Conservation (phyloP, 2,888 invertebrate species). For the Cantharis rustica region DNA sequence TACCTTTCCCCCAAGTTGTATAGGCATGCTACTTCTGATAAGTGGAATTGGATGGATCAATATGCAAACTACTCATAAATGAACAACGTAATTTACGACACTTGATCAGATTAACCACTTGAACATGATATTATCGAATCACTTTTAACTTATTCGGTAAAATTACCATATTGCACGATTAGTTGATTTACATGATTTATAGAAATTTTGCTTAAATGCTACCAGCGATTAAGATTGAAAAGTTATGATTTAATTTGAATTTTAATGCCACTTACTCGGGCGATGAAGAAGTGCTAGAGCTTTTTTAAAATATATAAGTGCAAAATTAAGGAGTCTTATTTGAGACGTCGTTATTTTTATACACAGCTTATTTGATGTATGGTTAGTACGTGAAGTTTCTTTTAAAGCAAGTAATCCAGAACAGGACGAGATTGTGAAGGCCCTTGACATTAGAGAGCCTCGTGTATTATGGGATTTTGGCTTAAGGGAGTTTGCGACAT, state of each 20-base stretch:
- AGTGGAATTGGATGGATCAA: not conserved
- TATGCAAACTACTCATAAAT: constrained; percentile 1
- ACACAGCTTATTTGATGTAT: constrained; percentile 36
- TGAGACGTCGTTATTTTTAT: constrained; percentile 12
- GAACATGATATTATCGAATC: constrained; percentile 2
- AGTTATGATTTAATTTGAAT: not conserved
- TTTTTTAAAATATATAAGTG: not conserved
- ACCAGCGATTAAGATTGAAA: not conserved
- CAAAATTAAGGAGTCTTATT: not conserved
- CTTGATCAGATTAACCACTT: constrained; percentile 3
- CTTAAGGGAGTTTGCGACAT: constrained; percentile 31
- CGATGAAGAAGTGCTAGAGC: not conserved
- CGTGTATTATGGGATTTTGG: constrained; percentile 31
- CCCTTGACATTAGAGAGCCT: constrained; percentile 34
- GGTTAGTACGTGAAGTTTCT: constrained; percentile 34
- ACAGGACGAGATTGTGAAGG: constrained; percentile 34
- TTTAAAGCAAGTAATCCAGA: constrained; percentile 35
- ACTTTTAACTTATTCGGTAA: constrained; percentile 1
- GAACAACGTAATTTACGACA: not conserved
- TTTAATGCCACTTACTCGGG: not conserved
- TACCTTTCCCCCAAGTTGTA: not conserved
- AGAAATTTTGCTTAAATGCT: not conserved
- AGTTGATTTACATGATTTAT: not conserved
- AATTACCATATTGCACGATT: constrained; percentile 2
- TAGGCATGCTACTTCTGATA: not conserved